Evolutionary conservation across 2,113 vertebrate genomes (phyloP), one percentile per base, ranked within the genome.

Genomic region (Phocoena phocoena): DNA sequence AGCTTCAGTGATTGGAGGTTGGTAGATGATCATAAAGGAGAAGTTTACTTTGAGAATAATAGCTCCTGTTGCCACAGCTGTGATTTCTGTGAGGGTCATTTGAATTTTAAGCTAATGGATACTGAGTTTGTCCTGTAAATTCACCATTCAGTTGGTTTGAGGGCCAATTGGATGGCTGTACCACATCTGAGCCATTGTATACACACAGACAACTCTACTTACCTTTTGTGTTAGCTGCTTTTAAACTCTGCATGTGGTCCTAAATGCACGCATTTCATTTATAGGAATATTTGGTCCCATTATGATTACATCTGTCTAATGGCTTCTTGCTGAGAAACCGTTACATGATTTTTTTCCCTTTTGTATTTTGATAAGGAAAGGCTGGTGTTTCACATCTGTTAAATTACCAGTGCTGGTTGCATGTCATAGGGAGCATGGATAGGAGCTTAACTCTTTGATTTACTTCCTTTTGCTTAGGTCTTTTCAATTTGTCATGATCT

Each of bases 221-320:
- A 93, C 94, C 92, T 97, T 97, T 97, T 97, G 97, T 97, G 94
- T 77, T 93, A 17, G 95, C 60, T 88, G 93, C 95, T 97, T 96
- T 97, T 97, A 95, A 93, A 96, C 95, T 38, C 96, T 10, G 38
- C 90, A 67, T 95, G 97, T 41, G 90, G 94, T 95, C 87, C 81
- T 97, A 96, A 94, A 93, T 97, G 95, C 53, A 23, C 2, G 5
- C 38, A 38, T 92, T 97, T 97, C 96, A 96, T 93, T 97, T 96
- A 96, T 88, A 92, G 97, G 91, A 95, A 97, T 96, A 96, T 97
- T 97, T 96, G 93, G 90, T 71, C 17, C 87, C 80, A 96, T 98
- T 97, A 96, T 98, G 96, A 95, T 96, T 96, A 77, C 94, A 95
- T 98, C 92, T 95, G 96, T 96, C 94, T 97, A 96, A 97, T 97